Percentiles rank a stretch among this genome's conserved stretches.
Evolutionary conservation across 2,113 vertebrate species (phyloP).

Genomic region (Nerophis ophidion): DNA sequence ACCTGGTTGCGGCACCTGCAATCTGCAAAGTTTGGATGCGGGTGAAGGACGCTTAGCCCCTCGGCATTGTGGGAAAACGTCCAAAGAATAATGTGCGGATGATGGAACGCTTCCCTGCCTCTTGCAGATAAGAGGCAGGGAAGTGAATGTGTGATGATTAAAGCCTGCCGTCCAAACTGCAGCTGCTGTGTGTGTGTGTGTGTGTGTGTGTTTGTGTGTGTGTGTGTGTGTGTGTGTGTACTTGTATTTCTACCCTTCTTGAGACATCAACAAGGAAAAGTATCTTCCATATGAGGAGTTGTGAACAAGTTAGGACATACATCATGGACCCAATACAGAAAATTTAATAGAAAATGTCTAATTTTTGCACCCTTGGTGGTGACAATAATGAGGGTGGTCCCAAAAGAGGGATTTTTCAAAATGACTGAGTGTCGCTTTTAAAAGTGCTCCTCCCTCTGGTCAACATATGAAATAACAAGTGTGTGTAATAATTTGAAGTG

Average conservation of each 20-base stretch:
- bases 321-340: no score
- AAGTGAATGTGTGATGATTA: constrained; percentile 69
- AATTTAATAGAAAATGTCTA: no score
- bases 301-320: no score
- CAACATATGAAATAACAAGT: no score
- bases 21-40: constrained; percentile 3
- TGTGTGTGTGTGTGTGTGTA: constrained; percentile 12
- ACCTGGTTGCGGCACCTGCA: constrained; percentile 35
- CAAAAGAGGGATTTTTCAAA: no score
- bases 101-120: constrained; percentile 38
- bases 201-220: constrained; percentile 5
- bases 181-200: constrained; percentile 19
- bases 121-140: constrained; percentile 41
- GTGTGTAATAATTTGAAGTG: no score
- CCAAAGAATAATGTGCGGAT: constrained; percentile 22
- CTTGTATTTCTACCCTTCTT: not conserved
- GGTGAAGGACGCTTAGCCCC: constrained; percentile 23
- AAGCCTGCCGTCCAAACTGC: constrained; percentile 39
- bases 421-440: no score
- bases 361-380: no score
- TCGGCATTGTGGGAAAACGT: constrained; percentile 6
- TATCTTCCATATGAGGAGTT: no score
- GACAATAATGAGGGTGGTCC: no score
- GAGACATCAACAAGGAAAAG: no score
- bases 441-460: no score